Evolutionary conservation across 2,113 vertebrate species (phyloP).

Genomic region (Cariama cristata): DNA sequence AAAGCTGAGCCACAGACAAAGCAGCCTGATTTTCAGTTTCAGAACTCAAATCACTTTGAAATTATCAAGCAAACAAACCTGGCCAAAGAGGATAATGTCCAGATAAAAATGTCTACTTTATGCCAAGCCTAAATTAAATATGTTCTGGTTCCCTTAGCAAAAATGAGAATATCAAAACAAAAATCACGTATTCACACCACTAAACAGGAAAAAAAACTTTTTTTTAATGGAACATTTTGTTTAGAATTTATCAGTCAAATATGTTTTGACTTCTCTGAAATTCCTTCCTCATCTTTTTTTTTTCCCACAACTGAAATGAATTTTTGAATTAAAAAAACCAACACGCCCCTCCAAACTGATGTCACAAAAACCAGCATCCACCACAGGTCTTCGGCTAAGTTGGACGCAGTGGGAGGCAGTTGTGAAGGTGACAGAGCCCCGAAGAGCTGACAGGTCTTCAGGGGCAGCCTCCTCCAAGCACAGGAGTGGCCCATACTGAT

Average conservation of each 20-base stretch:
- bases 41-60: not conserved
- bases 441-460: not conserved
- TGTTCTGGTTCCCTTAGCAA: not conserved
- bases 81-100: not conserved
- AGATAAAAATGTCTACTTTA: not conserved
- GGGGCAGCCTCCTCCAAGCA: not conserved
- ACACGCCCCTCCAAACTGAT: fast-evolving
- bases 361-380: not conserved
- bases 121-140: not conserved
- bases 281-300: not conserved
- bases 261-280: not conserved
- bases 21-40: not conserved
- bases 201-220: not conserved
- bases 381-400: not conserved
- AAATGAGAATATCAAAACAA: not conserved
- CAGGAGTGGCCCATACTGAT: no score
- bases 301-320: not conserved
- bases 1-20: not conserved
- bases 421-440: not conserved
- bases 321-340: not conserved
- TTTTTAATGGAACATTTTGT: not conserved
- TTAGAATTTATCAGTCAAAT: not conserved
- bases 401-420: not conserved
- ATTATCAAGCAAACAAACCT: not conserved
- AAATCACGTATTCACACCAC: not conserved